Conservation (phyloP, 2,888 invertebrate genomes). For the Coecobrya sp. region DNA sequence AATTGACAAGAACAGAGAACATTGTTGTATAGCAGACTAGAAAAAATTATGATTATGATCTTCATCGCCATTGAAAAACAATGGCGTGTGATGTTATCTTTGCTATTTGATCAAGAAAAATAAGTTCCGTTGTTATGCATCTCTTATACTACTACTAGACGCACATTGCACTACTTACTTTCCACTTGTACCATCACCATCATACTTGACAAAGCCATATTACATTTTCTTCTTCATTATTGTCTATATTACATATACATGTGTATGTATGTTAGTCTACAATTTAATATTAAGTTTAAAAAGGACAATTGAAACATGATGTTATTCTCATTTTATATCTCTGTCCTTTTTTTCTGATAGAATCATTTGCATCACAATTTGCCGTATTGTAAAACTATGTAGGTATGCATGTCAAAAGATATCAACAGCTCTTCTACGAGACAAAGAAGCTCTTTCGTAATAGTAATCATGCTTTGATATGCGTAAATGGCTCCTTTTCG, state of each 20-base stretch:
- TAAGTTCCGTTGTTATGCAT: background rate
- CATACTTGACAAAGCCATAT: background rate
- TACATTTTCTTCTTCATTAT: background rate
- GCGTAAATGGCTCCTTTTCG: background rate
- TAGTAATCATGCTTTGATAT: background rate
- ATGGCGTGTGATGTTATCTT: constrained; percentile 10
- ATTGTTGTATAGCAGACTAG: background rate
- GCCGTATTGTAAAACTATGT: background rate
- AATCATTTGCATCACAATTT: constrained; percentile 9
- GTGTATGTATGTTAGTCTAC: no score
- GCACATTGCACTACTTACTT: background rate
- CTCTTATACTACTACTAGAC: background rate
- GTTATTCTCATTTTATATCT: background rate
- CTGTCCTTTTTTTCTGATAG: background rate
- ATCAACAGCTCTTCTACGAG: constrained; percentile 13
- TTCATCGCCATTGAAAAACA: constrained; percentile 20
- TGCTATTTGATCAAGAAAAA: constrained; percentile 43
- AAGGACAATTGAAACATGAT: constrained; percentile 46
- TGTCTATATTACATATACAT: background rate
- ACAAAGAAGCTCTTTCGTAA: background rate
- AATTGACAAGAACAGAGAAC: constrained; percentile 1
- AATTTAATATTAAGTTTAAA: background rate
- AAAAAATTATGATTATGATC: background rate
- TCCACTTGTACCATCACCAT: background rate
- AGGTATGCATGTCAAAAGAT: constrained; percentile 56